phyloP scores from a whole-genome alignment of 2,888 invertebrate species.

The Drosophila borborema region DNA sequence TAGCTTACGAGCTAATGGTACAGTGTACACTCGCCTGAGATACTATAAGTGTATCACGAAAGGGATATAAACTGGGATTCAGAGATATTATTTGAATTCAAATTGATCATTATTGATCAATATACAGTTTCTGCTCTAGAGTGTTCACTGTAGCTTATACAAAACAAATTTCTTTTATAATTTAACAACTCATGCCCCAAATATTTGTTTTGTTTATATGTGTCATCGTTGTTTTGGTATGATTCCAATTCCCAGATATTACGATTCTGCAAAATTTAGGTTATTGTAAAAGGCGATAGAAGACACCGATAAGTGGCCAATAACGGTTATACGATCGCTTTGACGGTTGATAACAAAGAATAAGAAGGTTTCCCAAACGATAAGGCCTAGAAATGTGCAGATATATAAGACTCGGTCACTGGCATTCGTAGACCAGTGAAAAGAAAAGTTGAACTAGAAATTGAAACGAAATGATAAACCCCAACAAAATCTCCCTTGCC shows the following conservation, averaged over 20 bases:
- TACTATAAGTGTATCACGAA: no score
- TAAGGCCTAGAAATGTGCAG: slow-evolving; percentile 41
- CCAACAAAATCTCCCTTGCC: slow-evolving; percentile 14
- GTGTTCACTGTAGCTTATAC: background rate
- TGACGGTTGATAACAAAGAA: slow-evolving; percentile 21
- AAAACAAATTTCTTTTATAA: background rate
- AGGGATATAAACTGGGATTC: background rate
- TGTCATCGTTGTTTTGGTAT: slow-evolving; percentile 51
- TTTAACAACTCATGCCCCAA: slow-evolving; percentile 26
- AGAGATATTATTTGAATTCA: background rate
- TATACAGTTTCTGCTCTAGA: background rate
- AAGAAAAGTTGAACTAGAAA: slow-evolving; percentile 19
- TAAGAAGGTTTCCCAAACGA: slow-evolving; percentile 44
- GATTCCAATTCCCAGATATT: slow-evolving; percentile 20
- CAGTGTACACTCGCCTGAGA: background rate
- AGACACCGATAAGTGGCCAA: slow-evolving; percentile 31
- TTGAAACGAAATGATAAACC: slow-evolving; percentile 33
- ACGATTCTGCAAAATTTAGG: slow-evolving; percentile 40
- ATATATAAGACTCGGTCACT: slow-evolving; percentile 54
- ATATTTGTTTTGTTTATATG: slow-evolving; percentile 29
- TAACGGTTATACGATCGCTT: slow-evolving; percentile 23
- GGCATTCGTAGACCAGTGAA: slow-evolving; percentile 20
- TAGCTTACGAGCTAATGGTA: slow-evolving; percentile 23
- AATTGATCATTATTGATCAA: background rate
- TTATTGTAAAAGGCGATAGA: slow-evolving; percentile 35